These are phyloP conservation scores for Podarcis muralis DNA, from an alignment of 2,113 vertebrate species.

Conservation along the genomic window DNA sequence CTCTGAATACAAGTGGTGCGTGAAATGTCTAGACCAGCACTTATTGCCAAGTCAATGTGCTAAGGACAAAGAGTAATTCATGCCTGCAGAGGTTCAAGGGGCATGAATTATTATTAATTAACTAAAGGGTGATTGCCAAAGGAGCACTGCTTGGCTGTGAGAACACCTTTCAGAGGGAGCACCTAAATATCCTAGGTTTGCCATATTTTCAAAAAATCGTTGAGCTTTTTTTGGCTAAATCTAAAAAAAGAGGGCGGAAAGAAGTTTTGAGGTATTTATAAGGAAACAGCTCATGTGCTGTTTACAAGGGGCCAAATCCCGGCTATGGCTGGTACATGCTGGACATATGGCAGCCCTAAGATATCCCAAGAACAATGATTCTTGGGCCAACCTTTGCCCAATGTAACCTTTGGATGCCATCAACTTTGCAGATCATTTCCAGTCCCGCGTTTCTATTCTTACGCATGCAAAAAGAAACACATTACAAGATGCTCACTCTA, in stretches of 20 bases:
- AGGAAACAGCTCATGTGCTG: too few species aligned
- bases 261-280: too few species aligned
- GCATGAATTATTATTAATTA: background rate
- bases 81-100: background rate
- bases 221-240: background rate
- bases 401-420: background rate
- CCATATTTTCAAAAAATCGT: too few species aligned
- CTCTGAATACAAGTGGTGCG: background rate
- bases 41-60: background rate
- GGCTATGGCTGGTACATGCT: too few species aligned
- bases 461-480: background rate
- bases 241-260: background rate
- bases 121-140: background rate
- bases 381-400: background rate
- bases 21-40: background rate
- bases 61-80: background rate
- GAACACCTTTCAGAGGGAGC: background rate
- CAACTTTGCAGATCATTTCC: background rate
- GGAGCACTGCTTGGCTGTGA: too few species aligned
- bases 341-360: too few species aligned
- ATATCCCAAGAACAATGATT: background rate
- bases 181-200: background rate
- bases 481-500: fast-evolving
- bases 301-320: too few species aligned
- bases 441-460: background rate